These are phyloP conservation scores for Heliconius hortense DNA, from an alignment of 2,888 invertebrate genomes.

Conservation along the genomic window DNA sequence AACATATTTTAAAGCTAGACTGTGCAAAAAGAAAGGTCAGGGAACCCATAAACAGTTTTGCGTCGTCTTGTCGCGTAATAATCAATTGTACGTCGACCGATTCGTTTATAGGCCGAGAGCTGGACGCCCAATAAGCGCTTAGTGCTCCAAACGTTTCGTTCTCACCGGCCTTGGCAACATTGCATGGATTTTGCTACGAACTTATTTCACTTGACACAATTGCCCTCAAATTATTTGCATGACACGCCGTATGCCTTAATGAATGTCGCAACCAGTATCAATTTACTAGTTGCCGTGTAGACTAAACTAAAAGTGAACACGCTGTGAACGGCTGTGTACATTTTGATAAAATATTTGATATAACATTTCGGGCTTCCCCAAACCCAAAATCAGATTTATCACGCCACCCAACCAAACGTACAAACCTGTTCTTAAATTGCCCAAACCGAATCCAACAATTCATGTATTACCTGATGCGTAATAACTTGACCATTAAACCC, in stretches of 20 bases:
- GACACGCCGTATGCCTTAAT: slow-evolving; percentile 37
- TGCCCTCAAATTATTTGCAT: slow-evolving; percentile 47
- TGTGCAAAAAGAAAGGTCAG: slow-evolving; percentile 30
- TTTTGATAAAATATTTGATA: slow-evolving; percentile 1
- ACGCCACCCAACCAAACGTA: not conserved
- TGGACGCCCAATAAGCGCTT: slow-evolving; percentile 24
- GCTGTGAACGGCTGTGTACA: not conserved
- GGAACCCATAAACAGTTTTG: slow-evolving; percentile 38
- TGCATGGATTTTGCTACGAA: slow-evolving; percentile 50
- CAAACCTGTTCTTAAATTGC: slow-evolving; percentile 16
- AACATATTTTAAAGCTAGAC: slow-evolving; percentile 24
- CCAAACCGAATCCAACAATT: slow-evolving; percentile 19
- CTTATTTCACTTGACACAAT: slow-evolving; percentile 56
- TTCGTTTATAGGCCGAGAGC: slow-evolving; percentile 35
- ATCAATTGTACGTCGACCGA: slow-evolving; percentile 40
- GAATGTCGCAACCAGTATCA: slow-evolving; percentile 36
- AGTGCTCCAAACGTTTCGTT: slow-evolving; percentile 34
- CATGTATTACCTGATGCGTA: slow-evolving; percentile 32
- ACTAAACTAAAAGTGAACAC: not conserved
- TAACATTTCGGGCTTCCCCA: slow-evolving; percentile 13
- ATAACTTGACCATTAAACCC: slow-evolving; percentile 34
- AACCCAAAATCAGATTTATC: not conserved
- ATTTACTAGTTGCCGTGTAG: slow-evolving; percentile 34
- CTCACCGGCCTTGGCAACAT: slow-evolving; percentile 57
- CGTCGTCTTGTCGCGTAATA: slow-evolving; percentile 39